Evolutionary conservation across 1,140 invertebrate species (phyloP).

Genomic region (Rhyzopertha dominica): DNA sequence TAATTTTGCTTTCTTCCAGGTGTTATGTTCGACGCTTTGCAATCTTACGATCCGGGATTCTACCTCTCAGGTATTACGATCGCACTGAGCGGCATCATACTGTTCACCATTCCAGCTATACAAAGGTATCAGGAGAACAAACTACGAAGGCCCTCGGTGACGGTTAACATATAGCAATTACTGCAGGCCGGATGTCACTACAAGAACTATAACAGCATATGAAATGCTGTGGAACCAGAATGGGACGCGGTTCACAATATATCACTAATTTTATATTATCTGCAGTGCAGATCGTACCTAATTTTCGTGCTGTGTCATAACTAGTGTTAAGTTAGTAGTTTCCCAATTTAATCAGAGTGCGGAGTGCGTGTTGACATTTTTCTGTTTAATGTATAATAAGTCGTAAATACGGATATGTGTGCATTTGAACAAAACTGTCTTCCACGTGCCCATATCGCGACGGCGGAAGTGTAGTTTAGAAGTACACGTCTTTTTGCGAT

Average conservation of each 20-base stretch:
- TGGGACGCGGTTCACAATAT: slow-evolving; percentile 10
- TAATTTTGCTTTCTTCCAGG: slow-evolving; percentile 55
- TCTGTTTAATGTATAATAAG: too few relatives aligned
- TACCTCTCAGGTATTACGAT: slow-evolving; percentile 77
- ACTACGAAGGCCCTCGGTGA: slow-evolving; percentile 10
- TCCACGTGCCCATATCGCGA: too few relatives aligned
- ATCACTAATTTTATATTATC: slow-evolving; percentile 16
- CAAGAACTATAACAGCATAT: slow-evolving; percentile 18
- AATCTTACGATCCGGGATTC: slow-evolving; percentile 82
- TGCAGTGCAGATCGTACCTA: slow-evolving; percentile 19
- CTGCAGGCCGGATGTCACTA: slow-evolving; percentile 17
- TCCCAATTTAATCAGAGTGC: too few relatives aligned
- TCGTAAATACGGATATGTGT: too few relatives aligned
- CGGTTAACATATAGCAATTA: slow-evolving; percentile 35
- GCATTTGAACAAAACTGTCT: too few relatives aligned
- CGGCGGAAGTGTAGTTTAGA: too few relatives aligned
- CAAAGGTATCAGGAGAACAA: slow-evolving; percentile 50
- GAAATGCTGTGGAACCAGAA: slow-evolving; percentile 5
- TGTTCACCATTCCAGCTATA: slow-evolving; percentile 80
- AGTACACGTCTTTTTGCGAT: too few relatives aligned
- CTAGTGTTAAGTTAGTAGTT: too few relatives aligned
- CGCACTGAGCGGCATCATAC: slow-evolving; percentile 78
- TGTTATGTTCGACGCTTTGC: slow-evolving; percentile 67
- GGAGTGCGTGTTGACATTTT: too few relatives aligned
- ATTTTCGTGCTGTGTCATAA: neutral